Conservation (phyloP, 2,113 vertebrate genomes). For the Apistogramma diplotaenia region DNA sequence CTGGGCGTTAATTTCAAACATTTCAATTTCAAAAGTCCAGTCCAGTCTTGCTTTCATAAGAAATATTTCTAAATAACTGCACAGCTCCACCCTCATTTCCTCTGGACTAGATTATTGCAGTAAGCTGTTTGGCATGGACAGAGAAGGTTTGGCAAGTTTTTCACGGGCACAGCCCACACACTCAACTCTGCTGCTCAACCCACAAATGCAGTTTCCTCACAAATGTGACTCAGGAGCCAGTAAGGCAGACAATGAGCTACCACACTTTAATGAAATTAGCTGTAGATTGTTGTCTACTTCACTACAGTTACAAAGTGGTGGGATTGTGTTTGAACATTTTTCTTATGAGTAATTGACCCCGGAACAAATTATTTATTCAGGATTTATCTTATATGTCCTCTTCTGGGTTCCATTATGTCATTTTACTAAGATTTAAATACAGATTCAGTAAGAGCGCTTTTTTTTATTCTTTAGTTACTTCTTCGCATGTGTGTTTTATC, state of each 20-base stretch:
- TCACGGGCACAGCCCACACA: no score
- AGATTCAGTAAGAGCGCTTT: not conserved
- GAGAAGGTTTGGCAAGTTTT: no score
- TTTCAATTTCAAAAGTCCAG: no score
- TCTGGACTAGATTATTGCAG: no score
- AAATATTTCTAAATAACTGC: no score
- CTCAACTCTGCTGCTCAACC: no score
- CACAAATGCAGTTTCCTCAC: no score
- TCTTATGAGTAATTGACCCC: not conserved
- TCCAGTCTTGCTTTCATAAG: no score
- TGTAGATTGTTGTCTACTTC: not conserved
- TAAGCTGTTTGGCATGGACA: no score
- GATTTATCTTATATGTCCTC: not conserved
- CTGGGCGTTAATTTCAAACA: no score
- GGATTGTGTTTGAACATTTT: not conserved
- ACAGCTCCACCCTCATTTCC: no score
- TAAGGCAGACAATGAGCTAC: not conserved
- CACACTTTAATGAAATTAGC: not conserved
- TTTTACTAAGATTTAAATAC: not conserved
- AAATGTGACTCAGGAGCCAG: no score
- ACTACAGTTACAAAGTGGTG: not conserved
- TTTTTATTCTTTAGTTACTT: not conserved
- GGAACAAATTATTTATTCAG: not conserved
- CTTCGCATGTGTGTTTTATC: not conserved
- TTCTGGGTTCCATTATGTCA: not conserved